Conservation (phyloP, 2,113 vertebrate species). For the Puffinus mauretanicus region DNA sequence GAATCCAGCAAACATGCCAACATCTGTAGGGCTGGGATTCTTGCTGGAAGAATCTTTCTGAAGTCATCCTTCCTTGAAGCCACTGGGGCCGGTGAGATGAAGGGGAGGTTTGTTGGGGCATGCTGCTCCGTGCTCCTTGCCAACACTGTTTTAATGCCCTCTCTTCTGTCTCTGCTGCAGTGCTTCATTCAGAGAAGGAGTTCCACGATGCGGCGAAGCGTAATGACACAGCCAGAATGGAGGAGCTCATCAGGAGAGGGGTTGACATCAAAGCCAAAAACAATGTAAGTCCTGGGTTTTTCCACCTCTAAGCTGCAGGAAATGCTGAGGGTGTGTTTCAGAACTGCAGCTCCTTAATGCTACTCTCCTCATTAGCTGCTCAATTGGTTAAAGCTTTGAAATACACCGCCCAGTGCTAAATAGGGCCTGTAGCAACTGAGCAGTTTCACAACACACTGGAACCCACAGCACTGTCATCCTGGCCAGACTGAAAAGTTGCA, state of each 20-base stretch:
- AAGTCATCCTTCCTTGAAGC: background rate
- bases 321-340: background rate
- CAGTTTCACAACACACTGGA: background rate
- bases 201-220: conserved; percentile 81
- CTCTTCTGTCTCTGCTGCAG: conserved; percentile 55
- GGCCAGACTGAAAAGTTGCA: background rate
- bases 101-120: background rate
- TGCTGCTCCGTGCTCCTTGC: background rate
- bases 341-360: background rate
- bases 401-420: background rate
- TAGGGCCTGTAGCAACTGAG: background rate
- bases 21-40: background rate
- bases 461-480: background rate
- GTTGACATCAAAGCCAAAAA: conserved; percentile 85
- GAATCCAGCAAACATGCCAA: background rate
- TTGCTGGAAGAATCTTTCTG: background rate
- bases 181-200: conserved; percentile 85
- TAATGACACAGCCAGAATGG: conserved; percentile 79
- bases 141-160: background rate
- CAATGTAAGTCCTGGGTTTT: conserved; percentile 71
- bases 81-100: rapidly evolving
- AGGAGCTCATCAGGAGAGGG: conserved; percentile 79
- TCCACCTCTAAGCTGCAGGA: background rate
- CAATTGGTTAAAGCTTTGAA: background rate
- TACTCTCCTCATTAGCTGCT: background rate